Conservation (phyloP, 2,113 vertebrate genomes). For the Phylloscopus trochiloides region DNA sequence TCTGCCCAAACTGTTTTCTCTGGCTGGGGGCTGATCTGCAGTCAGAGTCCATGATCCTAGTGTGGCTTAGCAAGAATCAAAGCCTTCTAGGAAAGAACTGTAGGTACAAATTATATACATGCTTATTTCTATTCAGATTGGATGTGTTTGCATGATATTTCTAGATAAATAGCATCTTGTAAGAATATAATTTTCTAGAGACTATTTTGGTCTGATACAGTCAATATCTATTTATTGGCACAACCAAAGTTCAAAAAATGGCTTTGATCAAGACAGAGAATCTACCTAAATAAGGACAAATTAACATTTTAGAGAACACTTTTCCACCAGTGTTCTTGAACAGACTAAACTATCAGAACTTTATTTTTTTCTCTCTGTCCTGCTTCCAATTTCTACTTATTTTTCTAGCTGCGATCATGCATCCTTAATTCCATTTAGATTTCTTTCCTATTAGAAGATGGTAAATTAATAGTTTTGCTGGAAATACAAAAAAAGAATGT, state of each 20-base stretch:
- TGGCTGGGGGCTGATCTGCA: background rate
- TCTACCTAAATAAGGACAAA: background rate
- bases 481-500: background rate
- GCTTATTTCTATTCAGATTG: background rate
- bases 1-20: background rate
- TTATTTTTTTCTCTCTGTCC: background rate
- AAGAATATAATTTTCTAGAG: background rate
- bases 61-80: background rate
- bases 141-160: background rate
- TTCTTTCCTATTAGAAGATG: slow-evolving; percentile 7
- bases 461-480: slow-evolving; percentile 7
- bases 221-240: background rate
- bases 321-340: background rate
- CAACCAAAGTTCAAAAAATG: background rate
- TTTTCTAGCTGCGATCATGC: background rate
- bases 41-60: background rate
- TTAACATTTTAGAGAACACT: background rate
- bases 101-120: background rate
- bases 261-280: background rate
- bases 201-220: background rate
- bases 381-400: background rate
- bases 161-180: background rate
- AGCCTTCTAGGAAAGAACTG: background rate
- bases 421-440: slow-evolving; percentile 32
- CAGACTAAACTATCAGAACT: background rate